These are phyloP conservation scores for Sinhomidia bicolor DNA, from an alignment of 2,888 invertebrate genomes.

Conservation along the genomic window DNA sequence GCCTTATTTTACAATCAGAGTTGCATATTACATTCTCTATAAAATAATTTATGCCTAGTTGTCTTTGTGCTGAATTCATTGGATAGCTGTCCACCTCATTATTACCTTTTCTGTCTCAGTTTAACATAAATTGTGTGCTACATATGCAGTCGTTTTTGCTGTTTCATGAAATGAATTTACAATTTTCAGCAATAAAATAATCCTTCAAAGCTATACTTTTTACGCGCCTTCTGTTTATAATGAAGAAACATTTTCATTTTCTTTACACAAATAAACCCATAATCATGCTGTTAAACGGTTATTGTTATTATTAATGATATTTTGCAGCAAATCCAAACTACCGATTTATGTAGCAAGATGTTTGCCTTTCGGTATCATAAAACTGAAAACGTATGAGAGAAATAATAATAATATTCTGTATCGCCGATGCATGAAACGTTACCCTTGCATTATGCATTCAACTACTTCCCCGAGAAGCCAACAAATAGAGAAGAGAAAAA, in stretches of 20 bases:
- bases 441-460: not conserved
- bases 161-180: too few relatives aligned
- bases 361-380: not conserved
- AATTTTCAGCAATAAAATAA: not conserved
- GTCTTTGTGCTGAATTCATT: too few relatives aligned
- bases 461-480: not conserved
- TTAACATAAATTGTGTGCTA: not conserved
- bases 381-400: not conserved
- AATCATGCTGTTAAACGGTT: not conserved
- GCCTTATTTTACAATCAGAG: too few relatives aligned
- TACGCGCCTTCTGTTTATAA: slow-evolving; percentile 17
- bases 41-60: too few relatives aligned
- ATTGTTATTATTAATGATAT: slow-evolving; percentile 36
- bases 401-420: not conserved
- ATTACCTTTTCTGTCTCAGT: not conserved
- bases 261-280: slow-evolving; percentile 23
- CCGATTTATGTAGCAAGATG: not conserved
- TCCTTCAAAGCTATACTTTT: not conserved
- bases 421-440: not conserved
- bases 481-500: not conserved
- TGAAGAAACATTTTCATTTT: slow-evolving; percentile 2
- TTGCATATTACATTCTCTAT: too few relatives aligned
- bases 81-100: too few relatives aligned
- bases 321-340: slow-evolving; percentile 14
- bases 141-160: not conserved